Evolutionary conservation across 2,888 invertebrate species (phyloP), one percentile per base, ranked within the genome.

Genomic region (Antheraea assamensis): DNA sequence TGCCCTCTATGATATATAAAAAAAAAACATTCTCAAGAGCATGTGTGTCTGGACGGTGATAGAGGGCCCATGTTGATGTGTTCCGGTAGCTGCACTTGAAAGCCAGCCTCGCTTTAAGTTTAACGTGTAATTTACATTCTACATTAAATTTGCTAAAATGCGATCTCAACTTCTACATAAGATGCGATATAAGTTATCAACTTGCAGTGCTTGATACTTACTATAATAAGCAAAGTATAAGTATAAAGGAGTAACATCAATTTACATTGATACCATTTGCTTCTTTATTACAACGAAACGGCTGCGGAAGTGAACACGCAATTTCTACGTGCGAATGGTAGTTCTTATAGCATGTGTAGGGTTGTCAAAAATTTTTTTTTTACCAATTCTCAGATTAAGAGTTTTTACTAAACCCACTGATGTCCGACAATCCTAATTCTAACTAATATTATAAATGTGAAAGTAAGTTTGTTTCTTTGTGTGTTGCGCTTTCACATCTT

Each of bases 251-350:
- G 61, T 64, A 17, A 64, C 5, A 30, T 27, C 27, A 68, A 19
- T 68, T n/a, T 13, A 35, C n/a, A 35, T 68, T 68, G 35, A 21
- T 21, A 10, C 35, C n/a, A 35, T 68, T 68, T 35, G 31, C 21
- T 35, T 68, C 31, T 68, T 68, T 68, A 64, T 64, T 30, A 64
- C 30, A 68, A 68, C 35, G 35, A 70, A 70, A 70, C 21, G 73
- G 58, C 58, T 68, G 73, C 70, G 73, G 73, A 70, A 70, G 73
- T 73, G 55, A 55, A 68, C 58, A 70, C 68, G 55, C 58, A 73
- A 73, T 73, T 70, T 42, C 70, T 35, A 68, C 68, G 68, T 68
- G 68, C 68, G 35, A 68, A 35, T 31, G 3, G 17, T 21, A 10
- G 68, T 68, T 64, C 17, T 27, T 27, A 13, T 13, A 17, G 13